Percentiles rank a stretch among this genome's conserved stretches.
These are phyloP conservation scores for Drosophila neotestacea DNA, from an alignment of 2,888 invertebrate genomes.

Conservation along the genomic window DNA sequence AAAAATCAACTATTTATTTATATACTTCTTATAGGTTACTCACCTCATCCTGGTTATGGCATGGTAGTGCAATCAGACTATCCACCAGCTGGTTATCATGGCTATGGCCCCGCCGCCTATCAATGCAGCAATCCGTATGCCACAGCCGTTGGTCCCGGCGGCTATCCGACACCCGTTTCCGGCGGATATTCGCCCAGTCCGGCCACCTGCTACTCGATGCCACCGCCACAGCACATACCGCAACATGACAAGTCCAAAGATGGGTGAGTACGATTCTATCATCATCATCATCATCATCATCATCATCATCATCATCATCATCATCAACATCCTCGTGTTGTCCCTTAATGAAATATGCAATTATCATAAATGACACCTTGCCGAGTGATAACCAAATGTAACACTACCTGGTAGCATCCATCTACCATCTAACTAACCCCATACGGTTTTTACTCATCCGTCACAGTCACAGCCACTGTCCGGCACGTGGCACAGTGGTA, in stretches of 20 bases:
- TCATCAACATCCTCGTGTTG: background rate
- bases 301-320: background rate
- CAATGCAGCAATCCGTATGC: slow-evolving; percentile 86
- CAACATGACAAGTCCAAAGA: slow-evolving; percentile 90
- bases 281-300: background rate
- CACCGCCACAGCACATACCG: slow-evolving; percentile 92
- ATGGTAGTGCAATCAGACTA: slow-evolving; percentile 93
- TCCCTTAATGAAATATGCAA: slow-evolving; percentile 61
- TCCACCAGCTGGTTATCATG: slow-evolving; percentile 90
- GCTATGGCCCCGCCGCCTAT: slow-evolving; percentile 89
- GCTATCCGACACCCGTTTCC: slow-evolving; percentile 90
- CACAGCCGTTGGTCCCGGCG: slow-evolving; percentile 85
- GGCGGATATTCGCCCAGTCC: slow-evolving; percentile 89
- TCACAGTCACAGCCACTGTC: slow-evolving; percentile 15
- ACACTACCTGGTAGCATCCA: slow-evolving; percentile 1
- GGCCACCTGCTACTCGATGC: slow-evolving; percentile 94
- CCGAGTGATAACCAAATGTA: slow-evolving; percentile 22
- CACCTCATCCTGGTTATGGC: slow-evolving; percentile 94
- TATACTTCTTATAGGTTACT: slow-evolving; percentile 88
- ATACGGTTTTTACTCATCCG: slow-evolving; percentile 21
- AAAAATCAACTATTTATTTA: background rate
- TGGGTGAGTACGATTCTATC: slow-evolving; percentile 80
- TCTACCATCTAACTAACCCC: background rate
- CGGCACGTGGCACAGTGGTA: slow-evolving; percentile 38
- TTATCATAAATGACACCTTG: slow-evolving; percentile 47